Evolutionary conservation across 2,113 vertebrate genomes (phyloP).

Genomic region (Boulengeromyrus knoepffleri): DNA sequence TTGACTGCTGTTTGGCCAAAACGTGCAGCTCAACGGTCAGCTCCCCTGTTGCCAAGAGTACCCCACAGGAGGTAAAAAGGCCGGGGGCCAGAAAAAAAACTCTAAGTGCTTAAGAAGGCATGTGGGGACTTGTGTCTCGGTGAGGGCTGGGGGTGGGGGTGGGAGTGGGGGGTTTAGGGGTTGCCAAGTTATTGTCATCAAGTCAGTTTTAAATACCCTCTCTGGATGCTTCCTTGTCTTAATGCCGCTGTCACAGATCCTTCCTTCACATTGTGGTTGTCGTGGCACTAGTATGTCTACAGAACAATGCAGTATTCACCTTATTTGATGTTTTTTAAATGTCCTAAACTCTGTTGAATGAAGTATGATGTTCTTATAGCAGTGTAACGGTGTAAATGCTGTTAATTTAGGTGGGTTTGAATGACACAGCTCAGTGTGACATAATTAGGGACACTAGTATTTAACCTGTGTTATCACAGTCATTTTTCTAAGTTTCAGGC

Average conservation of each 20-base stretch:
- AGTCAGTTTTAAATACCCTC: not conserved
- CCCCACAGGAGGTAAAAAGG: not conserved
- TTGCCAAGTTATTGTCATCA: not conserved
- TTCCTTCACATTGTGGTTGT: not conserved
- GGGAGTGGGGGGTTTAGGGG: not conserved
- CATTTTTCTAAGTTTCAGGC: not conserved
- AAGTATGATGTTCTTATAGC: not conserved
- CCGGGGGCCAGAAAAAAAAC: not conserved
- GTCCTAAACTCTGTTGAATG: not conserved
- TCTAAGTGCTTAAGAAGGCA: not conserved
- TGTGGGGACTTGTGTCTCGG: not conserved
- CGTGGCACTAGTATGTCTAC: not conserved
- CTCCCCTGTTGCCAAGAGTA: not conserved
- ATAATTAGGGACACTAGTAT: not conserved
- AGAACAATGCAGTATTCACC: not conserved
- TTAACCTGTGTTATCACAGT: not conserved
- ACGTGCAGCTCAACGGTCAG: not conserved
- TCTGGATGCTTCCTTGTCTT: not conserved
- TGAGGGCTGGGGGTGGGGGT: not conserved
- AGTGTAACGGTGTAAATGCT: not conserved
- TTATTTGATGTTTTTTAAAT: not conserved
- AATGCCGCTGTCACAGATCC: not conserved
- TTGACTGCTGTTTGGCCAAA: not conserved
- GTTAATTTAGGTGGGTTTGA: not conserved
- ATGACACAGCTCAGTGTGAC: not conserved